phyloP scores from a whole-genome alignment of 2,113 vertebrate species.

The Empidonax traillii region DNA sequence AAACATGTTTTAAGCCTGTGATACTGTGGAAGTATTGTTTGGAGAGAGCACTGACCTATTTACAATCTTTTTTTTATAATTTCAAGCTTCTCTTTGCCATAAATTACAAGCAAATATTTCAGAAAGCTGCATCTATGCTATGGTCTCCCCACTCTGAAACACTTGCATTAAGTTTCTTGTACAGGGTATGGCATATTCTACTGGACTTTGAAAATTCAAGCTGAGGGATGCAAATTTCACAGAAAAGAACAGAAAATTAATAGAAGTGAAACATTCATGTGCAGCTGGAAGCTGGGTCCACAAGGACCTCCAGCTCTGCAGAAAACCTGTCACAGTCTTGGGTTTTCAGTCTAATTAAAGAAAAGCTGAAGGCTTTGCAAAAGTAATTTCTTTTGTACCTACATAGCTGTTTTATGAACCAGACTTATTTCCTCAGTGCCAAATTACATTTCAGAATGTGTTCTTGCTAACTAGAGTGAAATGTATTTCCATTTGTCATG shows the following conservation, averaged over 20 bases:
- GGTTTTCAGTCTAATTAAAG: constrained; percentile 46
- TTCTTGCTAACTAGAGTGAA: constrained; percentile 47
- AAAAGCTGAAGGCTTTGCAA: constrained; percentile 19
- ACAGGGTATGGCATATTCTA: background rate
- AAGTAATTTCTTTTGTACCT: constrained; percentile 37
- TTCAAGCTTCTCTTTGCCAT: background rate
- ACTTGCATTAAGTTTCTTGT: background rate
- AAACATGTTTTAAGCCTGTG: background rate
- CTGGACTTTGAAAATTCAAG: background rate
- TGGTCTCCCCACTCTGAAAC: background rate
- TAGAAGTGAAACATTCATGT: background rate
- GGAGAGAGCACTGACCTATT: background rate
- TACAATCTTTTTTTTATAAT: background rate
- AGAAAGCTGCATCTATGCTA: background rate
- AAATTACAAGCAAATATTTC: background rate
- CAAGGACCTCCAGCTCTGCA: background rate
- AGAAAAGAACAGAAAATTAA: background rate
- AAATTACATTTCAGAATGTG: constrained; percentile 52
- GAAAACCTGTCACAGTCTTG: constrained; percentile 5
- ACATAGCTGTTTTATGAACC: background rate
- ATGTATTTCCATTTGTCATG: constrained; percentile 49
- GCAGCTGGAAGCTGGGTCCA: background rate
- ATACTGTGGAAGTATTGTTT: background rate
- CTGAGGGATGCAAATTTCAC: background rate
- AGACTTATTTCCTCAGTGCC: constrained; percentile 11